A percentile compares a stretch with the other conserved stretches of the same genome.
Conservation (phyloP, 2,113 vertebrate species). For the Pavo muticus region DNA sequence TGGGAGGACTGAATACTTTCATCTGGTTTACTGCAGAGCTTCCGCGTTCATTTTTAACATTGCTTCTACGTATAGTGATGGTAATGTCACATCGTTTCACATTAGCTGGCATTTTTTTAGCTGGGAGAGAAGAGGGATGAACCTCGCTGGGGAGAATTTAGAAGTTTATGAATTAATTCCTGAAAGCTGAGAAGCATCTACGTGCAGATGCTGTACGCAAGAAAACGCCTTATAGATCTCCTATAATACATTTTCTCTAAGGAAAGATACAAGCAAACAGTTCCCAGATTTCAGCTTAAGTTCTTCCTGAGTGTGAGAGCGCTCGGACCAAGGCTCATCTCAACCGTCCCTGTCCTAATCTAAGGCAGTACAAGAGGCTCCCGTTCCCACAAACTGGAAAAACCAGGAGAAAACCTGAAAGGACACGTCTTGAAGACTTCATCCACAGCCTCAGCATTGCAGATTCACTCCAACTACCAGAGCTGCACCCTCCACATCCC, state of each 20-base stretch:
- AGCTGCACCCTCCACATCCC: neutral
- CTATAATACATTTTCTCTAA: neutral
- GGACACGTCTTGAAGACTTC: neutral
- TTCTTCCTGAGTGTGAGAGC: neutral
- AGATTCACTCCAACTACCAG: neutral
- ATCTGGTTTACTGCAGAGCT: neutral
- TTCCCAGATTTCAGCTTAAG: neutral
- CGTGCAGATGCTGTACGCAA: fast-evolving
- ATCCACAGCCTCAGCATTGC: conserved; percentile 5
- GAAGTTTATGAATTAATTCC: neutral
- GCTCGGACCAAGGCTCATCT: neutral
- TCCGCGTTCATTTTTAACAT: neutral
- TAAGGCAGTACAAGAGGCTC: neutral
- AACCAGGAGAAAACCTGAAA: neutral
- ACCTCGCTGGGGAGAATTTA: neutral
- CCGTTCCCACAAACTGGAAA: neutral
- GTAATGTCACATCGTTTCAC: neutral
- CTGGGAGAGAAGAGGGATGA: neutral
- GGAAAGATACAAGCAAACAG: neutral
- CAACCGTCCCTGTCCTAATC: neutral
- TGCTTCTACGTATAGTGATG: neutral
- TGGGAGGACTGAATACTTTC: neutral
- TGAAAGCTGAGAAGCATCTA: neutral
- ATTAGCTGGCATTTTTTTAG: neutral
- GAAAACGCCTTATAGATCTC: neutral